Evolutionary conservation across 2,888 invertebrate genomes (phyloP), one percentile per base, ranked within the genome.

Genomic region (Dynastes hyllus): DNA sequence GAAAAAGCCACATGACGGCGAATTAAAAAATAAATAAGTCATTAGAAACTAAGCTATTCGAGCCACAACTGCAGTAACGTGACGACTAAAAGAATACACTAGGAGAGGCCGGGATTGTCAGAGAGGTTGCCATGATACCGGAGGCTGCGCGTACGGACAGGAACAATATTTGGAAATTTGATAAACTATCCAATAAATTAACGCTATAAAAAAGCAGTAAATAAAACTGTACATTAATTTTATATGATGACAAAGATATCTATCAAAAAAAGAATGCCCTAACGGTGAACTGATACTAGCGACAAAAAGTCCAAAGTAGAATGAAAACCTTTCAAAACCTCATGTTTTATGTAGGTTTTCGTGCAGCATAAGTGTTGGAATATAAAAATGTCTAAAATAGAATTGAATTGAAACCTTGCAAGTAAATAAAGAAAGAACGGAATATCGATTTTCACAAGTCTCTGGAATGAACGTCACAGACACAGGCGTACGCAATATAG

Each of bases 1-100:
- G 50, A 76, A 69, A 55, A 45, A 76, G 81, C 78, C 81, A 79
- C 81, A 81, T 81, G 78, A 78, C 71, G 76, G 77, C 80, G 80
- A 80, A 63, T 51, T 50, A 75, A 80, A 80, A 81, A 81, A 82
- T 79, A 82, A 76, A 80, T 80, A 80, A 79, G 81, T 81, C 67
- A 83, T 81, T 82, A 83, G 81, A 80, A 82, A 83, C 83, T 84
- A 85, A 82, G 83, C 80, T 85, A 85, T 81, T 85, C 83, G 84
- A 86, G 84, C 82, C 85, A 84, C 86, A 86, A 85, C 84, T 85
- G 84, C 83, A 83, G 84, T 83, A 83, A 83, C 83, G 82, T 84
- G 83, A 80, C 82, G 82, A 82, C 82, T 83, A 81, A 80, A 81
- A 76, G 81, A 81, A 80, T 81, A 80, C 83, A 82, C 83, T 84